Evolutionary conservation across 1,140 invertebrate species (phyloP), one percentile per base, ranked within the genome.

Genomic region (Drosophila punjabiensis): DNA sequence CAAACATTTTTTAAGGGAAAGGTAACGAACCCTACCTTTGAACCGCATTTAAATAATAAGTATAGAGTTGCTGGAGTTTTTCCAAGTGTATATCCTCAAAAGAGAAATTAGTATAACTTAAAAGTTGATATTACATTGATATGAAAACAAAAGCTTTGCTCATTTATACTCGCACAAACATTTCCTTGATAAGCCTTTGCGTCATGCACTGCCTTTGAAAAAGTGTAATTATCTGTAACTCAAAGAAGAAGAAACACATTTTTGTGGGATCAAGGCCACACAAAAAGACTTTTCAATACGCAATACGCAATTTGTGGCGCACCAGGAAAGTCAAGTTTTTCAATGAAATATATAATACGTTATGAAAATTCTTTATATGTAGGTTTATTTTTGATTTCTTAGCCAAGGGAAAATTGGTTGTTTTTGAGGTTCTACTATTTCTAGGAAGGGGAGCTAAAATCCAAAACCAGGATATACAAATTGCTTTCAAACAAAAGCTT

Each of bases 221-320:
- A 24, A 20, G 24, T 11, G 16, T 6, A 56, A 39, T 56, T 56
- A 56, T 56, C 55, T 56, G 55, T 39, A 56, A 56, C 33, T n/a
- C 2, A 35, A 35, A 14, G 52, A 37, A 56, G 14, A 37, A 53
- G 30, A 53, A 53, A 14, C 18, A 35, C 20, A 20, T 55, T 55
- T 55, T n/a, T 33, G 30, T 55, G 52, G 32, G 53, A 55, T 55
- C 53, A 55, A 55, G 53, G 53, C 33, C 33, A 56, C 13, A 5
- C 7, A 16, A 37, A 18, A 56, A 37, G 33, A 37, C 2, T 16
- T 37, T 20, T 24, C 53, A 35, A 20, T 14, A 20, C 11, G 7
- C 4, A 55, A 20, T 37, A 37, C 53, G 13, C 18, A 37, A 39
- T 35, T 55, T 20, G 8, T 35, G 18, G 32, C 13, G 13, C 20